phyloP scores from a whole-genome alignment of 2,888 invertebrate genomes.

The Scaeva pyrastri region DNA sequence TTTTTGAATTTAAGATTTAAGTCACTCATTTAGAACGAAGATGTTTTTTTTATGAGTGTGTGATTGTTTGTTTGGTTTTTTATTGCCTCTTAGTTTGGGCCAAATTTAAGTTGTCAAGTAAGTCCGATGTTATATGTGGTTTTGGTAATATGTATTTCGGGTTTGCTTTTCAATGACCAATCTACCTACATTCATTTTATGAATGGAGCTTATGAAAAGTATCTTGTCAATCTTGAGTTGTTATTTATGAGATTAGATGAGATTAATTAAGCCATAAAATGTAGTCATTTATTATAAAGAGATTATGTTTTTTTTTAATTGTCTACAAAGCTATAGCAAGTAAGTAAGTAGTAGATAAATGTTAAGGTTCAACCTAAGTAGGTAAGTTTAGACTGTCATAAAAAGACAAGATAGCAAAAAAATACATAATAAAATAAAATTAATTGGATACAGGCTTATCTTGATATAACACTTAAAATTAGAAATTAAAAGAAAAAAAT shows the following conservation, averaged over 20 bases:
- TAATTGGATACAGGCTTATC: too few species aligned
- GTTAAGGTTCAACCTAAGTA: too few species aligned
- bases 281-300: background rate
- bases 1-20: slow-evolving; percentile 6
- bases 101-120: slow-evolving; percentile 14
- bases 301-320: background rate
- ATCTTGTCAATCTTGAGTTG: background rate
- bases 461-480: too few species aligned
- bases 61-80: background rate
- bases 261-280: slow-evolving; percentile 18
- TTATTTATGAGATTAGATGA: background rate
- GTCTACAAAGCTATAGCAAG: background rate
- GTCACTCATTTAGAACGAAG: slow-evolving; percentile 41
- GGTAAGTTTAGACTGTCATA: too few species aligned
- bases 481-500: too few species aligned
- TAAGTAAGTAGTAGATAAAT: too few species aligned
- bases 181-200: background rate
- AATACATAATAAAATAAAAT: too few species aligned
- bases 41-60: slow-evolving; percentile 26
- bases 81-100: slow-evolving; percentile 22
- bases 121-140: background rate
- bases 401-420: too few species aligned
- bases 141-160: background rate
- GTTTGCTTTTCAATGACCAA: background rate
- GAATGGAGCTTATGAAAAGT: background rate